These are phyloP conservation scores for Pocillopora verrucosa DNA, from an alignment of 64 coral and sea anemone genomes.

Conservation along the genomic window DNA sequence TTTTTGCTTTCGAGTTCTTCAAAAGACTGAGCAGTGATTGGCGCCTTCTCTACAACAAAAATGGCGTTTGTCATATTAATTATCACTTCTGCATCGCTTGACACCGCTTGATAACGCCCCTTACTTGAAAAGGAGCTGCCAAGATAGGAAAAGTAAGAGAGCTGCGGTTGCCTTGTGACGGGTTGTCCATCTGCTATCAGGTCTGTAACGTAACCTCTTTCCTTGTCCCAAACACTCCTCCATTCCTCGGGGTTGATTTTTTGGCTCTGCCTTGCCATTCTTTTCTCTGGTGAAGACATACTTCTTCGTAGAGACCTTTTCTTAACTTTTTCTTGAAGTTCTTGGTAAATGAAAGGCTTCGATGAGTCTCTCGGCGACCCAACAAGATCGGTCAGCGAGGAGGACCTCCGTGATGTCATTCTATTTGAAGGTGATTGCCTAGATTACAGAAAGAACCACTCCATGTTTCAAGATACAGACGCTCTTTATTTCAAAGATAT, in stretches of 20 bases:
- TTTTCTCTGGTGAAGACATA: background rate
- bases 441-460: no score
- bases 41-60: background rate
- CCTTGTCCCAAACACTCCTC: background rate
- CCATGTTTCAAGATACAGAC: no score
- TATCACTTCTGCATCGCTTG: background rate
- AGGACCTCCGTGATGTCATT: no score
- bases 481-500: no score
- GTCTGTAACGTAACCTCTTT: slow-evolving; percentile 14
- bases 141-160: slow-evolving; percentile 18
- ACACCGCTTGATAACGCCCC: background rate
- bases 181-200: background rate
- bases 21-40: no score
- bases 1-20: background rate
- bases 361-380: no score
- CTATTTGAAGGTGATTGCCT: no score
- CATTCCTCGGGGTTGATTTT: background rate
- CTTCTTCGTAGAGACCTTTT: slow-evolving; percentile 5
- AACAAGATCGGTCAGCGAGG: no score
- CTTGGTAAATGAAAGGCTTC: background rate
- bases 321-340: background rate
- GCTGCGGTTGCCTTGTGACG: background rate
- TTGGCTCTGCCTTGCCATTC: background rate
- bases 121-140: background rate
- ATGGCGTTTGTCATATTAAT: slow-evolving; percentile 15